Evolutionary conservation across 2,113 vertebrate genomes (phyloP), one percentile per base, ranked within the genome.

Genomic region (Ciconia stormi): DNA sequence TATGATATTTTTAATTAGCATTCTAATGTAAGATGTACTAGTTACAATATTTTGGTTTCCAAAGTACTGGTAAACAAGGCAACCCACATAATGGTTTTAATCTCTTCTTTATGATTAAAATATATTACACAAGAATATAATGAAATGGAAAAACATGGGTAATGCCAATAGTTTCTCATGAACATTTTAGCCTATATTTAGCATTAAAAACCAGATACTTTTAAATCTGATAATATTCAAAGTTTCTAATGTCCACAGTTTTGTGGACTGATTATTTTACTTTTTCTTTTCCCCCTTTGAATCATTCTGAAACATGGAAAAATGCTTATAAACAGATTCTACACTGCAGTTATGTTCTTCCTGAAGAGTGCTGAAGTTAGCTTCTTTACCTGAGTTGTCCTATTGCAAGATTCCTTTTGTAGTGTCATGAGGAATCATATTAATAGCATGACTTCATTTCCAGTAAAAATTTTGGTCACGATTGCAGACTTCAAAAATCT

Each of bases 391-490:
- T 78, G 55, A 86, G 66, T 42, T 55, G 47, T 94, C 59, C 73
- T 80, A 29, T n/a, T 80, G 58, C 53, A 90, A 73, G 59, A 52
- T 69, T 94, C 61, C 70, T 79, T 95, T 88, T 82, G 50, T 82
- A 97, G 69, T 44, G 34, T 76, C 55, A 46, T 11, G 11, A 83
- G n/a, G 38, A 94, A 91, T 92, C 18, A 38, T 88, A 61, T 55
- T 74, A 88, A 83, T 63, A 96, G 44, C 36, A 44, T 81, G n/a
- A 50, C 89, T 97, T 88, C 29, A 50, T 96, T 96, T 92, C 56
- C 80, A 95, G 87, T 71, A 67, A 95, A 96, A 93, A 92, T 21
- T 82, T 92, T 82, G 49, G 22, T 94, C 42, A 91, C 2, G 9
- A 93, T 50, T 29, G 10, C 25, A 87, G 76, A 91, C 63, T 59